Evolutionary conservation across 2,797 vertebrate genomes (phyloP), one percentile per base, ranked within the genome.

Genomic region (Malurus leucopterus): DNA sequence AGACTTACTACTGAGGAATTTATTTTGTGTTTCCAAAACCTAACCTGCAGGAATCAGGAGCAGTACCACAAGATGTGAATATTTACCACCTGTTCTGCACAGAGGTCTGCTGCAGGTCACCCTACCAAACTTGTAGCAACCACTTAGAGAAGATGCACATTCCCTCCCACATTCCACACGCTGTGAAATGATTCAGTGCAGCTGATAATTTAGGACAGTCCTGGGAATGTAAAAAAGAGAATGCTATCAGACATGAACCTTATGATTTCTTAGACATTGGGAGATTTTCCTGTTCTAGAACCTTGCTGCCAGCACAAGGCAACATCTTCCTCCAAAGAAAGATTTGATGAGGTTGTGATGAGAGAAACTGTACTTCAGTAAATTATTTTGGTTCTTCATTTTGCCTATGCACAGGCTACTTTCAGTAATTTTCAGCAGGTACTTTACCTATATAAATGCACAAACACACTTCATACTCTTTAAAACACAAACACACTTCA

Each of bases 361-460:
- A 69, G 51, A 68, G 63, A 79, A 95, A 81, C 63, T 71, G 15
- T 83, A 43, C 74, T 92, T 91, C 55, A 91, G 43, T 75, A 82
- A 73, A 84, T 94, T 95, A 76, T 95, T 96, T 93, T 72, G 88
- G 81, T 75, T 67, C 57, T 88, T 94, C 41, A 65, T 86, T 95
- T 67, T 88, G 50, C 67, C 69, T 95, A 38, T 86, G 53, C 50
- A 61, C 55, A 91, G 32, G 46, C 70, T 94, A 38, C 85, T 78
- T 64, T 94, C 67, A 92, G 19, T 86, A 49, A 32, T 96, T 97
- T 94, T 92, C 93, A 93, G 71, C 74, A 95, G 64, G 18, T 86
- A 34, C 43, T 72, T 70, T 78, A 57, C 96, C 89, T 92, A 22
- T 61, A 69, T 80, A 94, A 86, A 76, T 30, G 76, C 91, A 88